These are phyloP conservation scores for Girardinus metallicus DNA, from an alignment of 2,797 vertebrate genomes.

Conservation along the genomic window DNA sequence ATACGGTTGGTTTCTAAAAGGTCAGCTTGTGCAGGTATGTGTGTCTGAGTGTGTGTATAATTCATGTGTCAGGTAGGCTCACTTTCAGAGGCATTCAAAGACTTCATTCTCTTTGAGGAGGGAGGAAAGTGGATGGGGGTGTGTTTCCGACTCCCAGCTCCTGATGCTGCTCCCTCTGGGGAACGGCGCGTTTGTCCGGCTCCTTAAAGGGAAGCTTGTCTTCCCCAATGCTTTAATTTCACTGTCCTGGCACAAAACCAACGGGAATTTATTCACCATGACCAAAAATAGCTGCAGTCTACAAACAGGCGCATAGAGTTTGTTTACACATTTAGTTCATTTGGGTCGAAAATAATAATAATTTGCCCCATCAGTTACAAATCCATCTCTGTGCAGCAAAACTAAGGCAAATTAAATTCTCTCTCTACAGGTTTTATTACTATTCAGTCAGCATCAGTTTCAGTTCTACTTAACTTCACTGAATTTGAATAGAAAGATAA, in stretches of 20 bases:
- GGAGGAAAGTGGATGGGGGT: conserved; percentile 43
- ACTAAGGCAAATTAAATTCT: background rate
- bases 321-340: conserved; percentile 10
- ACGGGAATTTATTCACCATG: conserved; percentile 10
- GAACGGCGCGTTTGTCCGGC: conserved; percentile 4
- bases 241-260: conserved; percentile 18
- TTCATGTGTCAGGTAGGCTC: conserved; percentile 24
- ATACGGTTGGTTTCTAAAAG: conserved; percentile 32
- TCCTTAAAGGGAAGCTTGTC: conserved; percentile 12
- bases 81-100: conserved; percentile 31
- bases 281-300: conserved; percentile 9
- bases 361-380: background rate
- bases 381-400: background rate
- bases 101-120: background rate
- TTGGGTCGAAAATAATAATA: conserved; percentile 10
- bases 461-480: too few species aligned
- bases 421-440: background rate
- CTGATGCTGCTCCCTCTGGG: conserved; percentile 25
- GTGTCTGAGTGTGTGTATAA: conserved; percentile 24
- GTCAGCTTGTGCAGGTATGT: conserved; percentile 14
- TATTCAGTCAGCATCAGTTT: background rate
- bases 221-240: conserved; percentile 14
- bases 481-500: background rate
- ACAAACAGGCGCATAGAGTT: conserved; percentile 5
- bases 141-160: conserved; percentile 37